Percentiles rank a stretch among this genome's conserved stretches.
phyloP scores from a whole-genome alignment of 2,797 vertebrate species.

The Chiroxiphia lanceolata region DNA sequence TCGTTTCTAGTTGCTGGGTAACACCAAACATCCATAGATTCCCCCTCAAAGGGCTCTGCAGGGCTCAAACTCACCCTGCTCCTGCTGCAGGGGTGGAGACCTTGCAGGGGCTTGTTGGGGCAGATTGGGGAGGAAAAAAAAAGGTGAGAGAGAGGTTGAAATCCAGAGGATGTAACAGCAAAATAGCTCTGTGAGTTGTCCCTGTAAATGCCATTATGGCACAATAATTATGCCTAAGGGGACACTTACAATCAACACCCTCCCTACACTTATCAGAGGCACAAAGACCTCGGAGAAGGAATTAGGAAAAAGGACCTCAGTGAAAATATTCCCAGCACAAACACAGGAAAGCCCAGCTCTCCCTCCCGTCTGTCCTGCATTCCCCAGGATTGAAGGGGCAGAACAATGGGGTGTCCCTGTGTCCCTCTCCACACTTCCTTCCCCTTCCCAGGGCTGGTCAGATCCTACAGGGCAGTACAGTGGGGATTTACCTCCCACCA shows the following conservation, averaged over 20 bases:
- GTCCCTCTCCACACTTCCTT: conserved; percentile 3
- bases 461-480: background rate
- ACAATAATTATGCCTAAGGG: background rate
- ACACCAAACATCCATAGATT: background rate
- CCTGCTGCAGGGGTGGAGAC: background rate
- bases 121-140: background rate
- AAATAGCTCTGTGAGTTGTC: background rate
- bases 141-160: background rate
- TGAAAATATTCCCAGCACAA: conserved; percentile 22
- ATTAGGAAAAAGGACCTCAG: background rate
- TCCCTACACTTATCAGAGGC: background rate
- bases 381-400: background rate
- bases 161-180: background rate
- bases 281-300: background rate
- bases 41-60: background rate
- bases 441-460: background rate
- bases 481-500: background rate
- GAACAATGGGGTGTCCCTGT: conserved; percentile 14
- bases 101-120: background rate
- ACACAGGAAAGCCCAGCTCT: conserved; percentile 35
- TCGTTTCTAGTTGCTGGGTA: conserved; percentile 20
- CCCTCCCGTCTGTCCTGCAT: background rate
- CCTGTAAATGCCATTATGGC: background rate
- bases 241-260: background rate
- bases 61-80: background rate